These are phyloP conservation scores for Eupeodes corollae DNA, from an alignment of 1,140 invertebrate genomes.

Conservation along the genomic window DNA sequence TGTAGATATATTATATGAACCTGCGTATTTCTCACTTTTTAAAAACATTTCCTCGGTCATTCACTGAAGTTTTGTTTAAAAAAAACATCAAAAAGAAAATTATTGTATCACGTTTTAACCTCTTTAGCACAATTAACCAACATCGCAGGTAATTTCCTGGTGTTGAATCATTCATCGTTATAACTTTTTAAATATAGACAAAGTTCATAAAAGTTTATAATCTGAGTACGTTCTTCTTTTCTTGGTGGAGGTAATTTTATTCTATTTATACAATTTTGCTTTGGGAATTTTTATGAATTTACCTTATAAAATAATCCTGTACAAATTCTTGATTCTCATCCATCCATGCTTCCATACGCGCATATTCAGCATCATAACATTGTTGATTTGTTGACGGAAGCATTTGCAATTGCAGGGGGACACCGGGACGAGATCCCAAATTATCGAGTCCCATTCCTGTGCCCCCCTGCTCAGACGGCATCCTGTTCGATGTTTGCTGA, in stretches of 20 bases:
- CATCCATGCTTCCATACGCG: slow-evolving; percentile 82
- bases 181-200: too few relatives aligned
- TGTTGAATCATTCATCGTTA: too few relatives aligned
- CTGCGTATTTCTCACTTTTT: not conserved
- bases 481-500: slow-evolving; percentile 35
- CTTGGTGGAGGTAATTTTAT: too few relatives aligned
- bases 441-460: slow-evolving; percentile 40
- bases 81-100: too few relatives aligned
- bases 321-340: slow-evolving; percentile 93
- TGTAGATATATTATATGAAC: not conserved
- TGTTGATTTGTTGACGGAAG: slow-evolving; percentile 30
- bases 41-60: not conserved
- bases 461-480: slow-evolving; percentile 54
- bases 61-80: not conserved
- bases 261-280: too few relatives aligned
- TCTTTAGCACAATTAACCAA: too few relatives aligned
- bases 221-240: too few relatives aligned
- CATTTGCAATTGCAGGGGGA: slow-evolving; percentile 37
- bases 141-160: too few relatives aligned
- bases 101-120: too few relatives aligned
- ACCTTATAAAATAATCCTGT: slow-evolving; percentile 90
- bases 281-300: slow-evolving; percentile 3
- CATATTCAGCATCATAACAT: slow-evolving; percentile 71
- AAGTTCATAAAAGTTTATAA: too few relatives aligned
- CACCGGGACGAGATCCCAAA: slow-evolving; percentile 41